A percentile compares a stretch with the other conserved stretches of the same genome.
These are phyloP conservation scores for Adelognathus sp. DNA, from an alignment of 2,888 invertebrate species.

Conservation along the genomic window DNA sequence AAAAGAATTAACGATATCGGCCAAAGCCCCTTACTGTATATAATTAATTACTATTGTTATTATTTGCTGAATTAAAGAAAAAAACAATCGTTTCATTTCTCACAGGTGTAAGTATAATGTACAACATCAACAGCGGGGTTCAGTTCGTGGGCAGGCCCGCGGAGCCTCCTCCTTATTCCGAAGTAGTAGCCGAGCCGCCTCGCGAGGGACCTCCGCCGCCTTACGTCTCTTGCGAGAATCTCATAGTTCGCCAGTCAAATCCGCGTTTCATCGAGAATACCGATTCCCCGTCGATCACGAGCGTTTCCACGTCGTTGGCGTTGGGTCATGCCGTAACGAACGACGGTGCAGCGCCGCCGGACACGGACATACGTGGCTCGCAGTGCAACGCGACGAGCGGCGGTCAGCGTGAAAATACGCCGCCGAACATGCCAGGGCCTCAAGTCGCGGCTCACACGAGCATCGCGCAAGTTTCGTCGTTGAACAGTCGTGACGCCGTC, in stretches of 20 bases:
- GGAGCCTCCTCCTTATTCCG: constrained; percentile 80
- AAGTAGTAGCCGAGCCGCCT: constrained; percentile 75
- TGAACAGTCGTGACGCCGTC: constrained; percentile 11
- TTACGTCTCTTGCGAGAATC: constrained; percentile 70
- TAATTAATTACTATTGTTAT: background rate
- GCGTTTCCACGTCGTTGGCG: background rate
- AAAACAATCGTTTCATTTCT: background rate
- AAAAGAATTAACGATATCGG: too few relatives aligned
- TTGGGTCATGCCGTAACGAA: constrained; percentile 23
- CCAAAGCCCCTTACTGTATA: too few relatives aligned
- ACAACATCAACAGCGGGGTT: constrained; percentile 80
- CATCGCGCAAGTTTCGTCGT: background rate
- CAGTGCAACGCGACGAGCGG: constrained; percentile 20
- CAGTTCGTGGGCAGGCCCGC: constrained; percentile 79
- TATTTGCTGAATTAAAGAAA: background rate
- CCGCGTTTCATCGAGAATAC: constrained; percentile 38
- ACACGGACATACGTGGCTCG: constrained; percentile 43
- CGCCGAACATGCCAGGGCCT: constrained; percentile 53
- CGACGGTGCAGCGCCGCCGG: constrained; percentile 20
- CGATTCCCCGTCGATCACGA: too few relatives aligned
- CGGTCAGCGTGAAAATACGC: constrained; percentile 35
- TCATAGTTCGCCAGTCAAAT: constrained; percentile 58
- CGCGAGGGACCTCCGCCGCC: constrained; percentile 82
- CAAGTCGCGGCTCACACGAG: constrained; percentile 50
- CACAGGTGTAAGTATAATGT: constrained; percentile 77